Percentiles rank a stretch among this genome's conserved stretches.
Conservation (phyloP, 2,888 invertebrate genomes). For the Lymantria dispar region DNA sequence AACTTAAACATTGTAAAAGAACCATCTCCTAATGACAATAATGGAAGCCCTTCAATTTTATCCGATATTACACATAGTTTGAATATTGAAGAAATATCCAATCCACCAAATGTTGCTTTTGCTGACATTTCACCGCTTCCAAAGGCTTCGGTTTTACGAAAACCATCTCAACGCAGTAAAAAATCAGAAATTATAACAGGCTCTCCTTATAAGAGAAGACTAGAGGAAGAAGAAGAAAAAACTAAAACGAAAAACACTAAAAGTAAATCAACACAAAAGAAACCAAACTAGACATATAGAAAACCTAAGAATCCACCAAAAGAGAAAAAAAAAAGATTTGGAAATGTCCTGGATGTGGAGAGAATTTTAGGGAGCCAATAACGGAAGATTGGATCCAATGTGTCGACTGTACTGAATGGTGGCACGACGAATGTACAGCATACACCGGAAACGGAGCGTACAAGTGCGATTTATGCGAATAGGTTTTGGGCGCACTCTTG, state of each 20-base stretch:
- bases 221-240: neutral
- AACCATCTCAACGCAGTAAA: slow-evolving; percentile 1
- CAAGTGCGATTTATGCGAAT: neutral
- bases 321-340: slow-evolving; percentile 5
- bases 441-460: neutral
- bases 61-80: neutral
- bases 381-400: slow-evolving; percentile 8
- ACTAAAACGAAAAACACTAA: neutral
- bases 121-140: neutral
- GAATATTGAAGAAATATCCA: neutral
- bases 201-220: neutral
- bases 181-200: neutral
- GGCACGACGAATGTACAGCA: slow-evolving; percentile 5
- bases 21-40: neutral
- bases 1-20: neutral
- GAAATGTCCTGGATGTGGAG: slow-evolving; percentile 4
- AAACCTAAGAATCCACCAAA: neutral
- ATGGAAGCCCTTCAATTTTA: neutral
- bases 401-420: slow-evolving; percentile 5
- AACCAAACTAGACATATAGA: neutral
- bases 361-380: slow-evolving; percentile 9
- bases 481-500: neutral
- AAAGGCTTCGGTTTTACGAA: neutral
- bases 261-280: neutral
- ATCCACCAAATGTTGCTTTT: neutral